A percentile compares a stretch with the other conserved stretches of the same genome.
These are phyloP conservation scores for Argyresthia goedartella DNA, from an alignment of 2,888 invertebrate genomes.

Conservation along the genomic window DNA sequence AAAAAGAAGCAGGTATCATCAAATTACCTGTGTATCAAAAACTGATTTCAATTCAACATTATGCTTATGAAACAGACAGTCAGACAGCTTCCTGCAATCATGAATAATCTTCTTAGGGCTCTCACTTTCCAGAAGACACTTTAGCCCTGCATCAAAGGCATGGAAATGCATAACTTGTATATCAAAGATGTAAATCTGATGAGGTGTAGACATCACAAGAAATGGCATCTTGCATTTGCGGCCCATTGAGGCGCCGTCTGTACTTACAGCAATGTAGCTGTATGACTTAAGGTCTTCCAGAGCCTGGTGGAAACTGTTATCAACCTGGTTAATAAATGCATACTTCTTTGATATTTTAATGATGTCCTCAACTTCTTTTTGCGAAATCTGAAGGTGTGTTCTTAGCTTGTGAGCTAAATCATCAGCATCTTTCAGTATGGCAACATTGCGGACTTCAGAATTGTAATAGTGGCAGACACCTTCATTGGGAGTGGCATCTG, in stretches of 20 bases:
- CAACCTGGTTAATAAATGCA: constrained; percentile 58
- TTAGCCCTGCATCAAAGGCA: constrained; percentile 63
- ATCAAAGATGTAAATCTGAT: constrained; percentile 62
- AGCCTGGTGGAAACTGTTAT: constrained; percentile 50
- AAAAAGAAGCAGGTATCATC: neutral
- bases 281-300: constrained; percentile 44
- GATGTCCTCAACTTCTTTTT: constrained; percentile 53
- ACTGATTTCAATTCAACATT: constrained; percentile 66
- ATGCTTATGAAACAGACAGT: constrained; percentile 71
- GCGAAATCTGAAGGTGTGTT: constrained; percentile 43
- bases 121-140: constrained; percentile 50
- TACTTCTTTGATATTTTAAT: constrained; percentile 52
- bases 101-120: constrained; percentile 69
- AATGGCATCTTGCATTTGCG: constrained; percentile 63
- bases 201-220: constrained; percentile 49
- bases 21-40: constrained; percentile 71
- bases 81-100: constrained; percentile 69
- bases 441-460: constrained; percentile 49
- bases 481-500: constrained; percentile 37
- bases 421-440: constrained; percentile 43
- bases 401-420: constrained; percentile 17
- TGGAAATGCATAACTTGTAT: constrained; percentile 58
- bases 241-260: constrained; percentile 61
- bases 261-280: constrained; percentile 44
- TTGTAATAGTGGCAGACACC: constrained; percentile 52